phyloP scores from a whole-genome alignment of 2,888 invertebrate genomes.

The Byasa hedistus region DNA sequence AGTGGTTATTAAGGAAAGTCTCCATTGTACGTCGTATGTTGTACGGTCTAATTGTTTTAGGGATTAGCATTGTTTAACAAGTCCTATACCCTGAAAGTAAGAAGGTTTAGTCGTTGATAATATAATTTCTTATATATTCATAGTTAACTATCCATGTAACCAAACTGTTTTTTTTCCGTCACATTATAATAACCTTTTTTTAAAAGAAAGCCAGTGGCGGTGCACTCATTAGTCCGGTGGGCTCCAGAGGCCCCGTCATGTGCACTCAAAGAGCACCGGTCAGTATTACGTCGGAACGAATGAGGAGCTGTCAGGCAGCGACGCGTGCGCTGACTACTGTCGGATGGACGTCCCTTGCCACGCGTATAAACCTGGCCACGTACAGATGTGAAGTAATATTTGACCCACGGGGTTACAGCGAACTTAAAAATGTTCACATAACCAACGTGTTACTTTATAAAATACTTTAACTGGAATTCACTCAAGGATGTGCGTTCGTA shows the following conservation, averaged over 20 bases:
- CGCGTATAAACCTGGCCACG: conserved; percentile 27
- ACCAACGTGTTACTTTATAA: conserved; percentile 19
- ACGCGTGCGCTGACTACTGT: conserved; percentile 65
- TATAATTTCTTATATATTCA: too few relatives aligned
- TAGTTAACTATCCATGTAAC: too few relatives aligned
- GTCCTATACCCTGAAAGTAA: too few relatives aligned
- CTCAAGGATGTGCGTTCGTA: conserved; percentile 11
- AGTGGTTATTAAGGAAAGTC: too few relatives aligned
- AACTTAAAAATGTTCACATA: conserved; percentile 22
- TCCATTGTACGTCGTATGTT: too few relatives aligned
- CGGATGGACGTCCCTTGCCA: conserved; percentile 45
- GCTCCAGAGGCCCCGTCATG: conserved; percentile 39
- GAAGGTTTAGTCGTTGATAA: too few relatives aligned
- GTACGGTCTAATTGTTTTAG: too few relatives aligned
- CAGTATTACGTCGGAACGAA: conserved; percentile 66
- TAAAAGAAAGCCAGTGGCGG: conserved; percentile 40
- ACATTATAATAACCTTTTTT: conserved; percentile 28
- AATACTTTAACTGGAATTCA: conserved; percentile 2
- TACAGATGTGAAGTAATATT: conserved; percentile 38
- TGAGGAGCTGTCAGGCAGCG: conserved; percentile 65
- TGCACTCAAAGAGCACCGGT: conserved; percentile 61
- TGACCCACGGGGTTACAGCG: conserved; percentile 38
- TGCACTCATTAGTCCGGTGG: conserved; percentile 45
- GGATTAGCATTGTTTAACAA: too few relatives aligned
- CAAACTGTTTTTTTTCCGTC: background rate